phyloP scores from a whole-genome alignment of 2,888 invertebrate genomes.

The Graphium colonna region DNA sequence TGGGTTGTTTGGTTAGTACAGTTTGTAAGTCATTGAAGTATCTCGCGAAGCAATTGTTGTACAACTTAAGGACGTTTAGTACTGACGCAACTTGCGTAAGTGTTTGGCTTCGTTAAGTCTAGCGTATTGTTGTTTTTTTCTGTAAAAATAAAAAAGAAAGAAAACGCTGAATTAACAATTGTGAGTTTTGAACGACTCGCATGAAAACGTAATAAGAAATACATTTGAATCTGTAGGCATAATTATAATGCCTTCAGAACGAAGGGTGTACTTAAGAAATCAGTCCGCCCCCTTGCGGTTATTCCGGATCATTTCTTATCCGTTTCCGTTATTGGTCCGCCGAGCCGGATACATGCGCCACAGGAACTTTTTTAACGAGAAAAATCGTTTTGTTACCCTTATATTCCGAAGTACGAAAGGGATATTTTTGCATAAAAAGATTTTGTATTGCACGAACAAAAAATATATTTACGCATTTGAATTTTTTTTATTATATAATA shows the following conservation, averaged over 20 bases:
- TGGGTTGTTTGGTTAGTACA: conserved; percentile 17
- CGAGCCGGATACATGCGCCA: conserved; percentile 59
- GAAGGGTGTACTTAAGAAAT: conserved; percentile 25
- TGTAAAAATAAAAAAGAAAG: conserved; percentile 6
- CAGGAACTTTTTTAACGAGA: conserved; percentile 68
- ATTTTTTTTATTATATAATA: not conserved
- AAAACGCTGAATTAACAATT: conserved; percentile 5
- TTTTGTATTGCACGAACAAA: conserved; percentile 1
- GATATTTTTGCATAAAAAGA: conserved; percentile 6
- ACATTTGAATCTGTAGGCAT: conserved; percentile 17
- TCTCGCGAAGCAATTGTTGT: conserved; percentile 19
- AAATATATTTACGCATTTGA: not conserved
- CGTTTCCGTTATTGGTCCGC: conserved; percentile 62
- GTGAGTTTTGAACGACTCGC: not conserved
- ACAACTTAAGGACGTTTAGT: conserved; percentile 13
- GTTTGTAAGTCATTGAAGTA: conserved; percentile 21
- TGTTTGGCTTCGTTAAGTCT: conserved; percentile 15
- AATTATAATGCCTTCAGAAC: conserved; percentile 16
- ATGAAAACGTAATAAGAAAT: conserved; percentile 7
- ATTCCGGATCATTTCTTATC: conserved; percentile 52
- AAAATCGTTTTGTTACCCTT: conserved; percentile 37
- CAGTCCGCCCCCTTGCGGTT: conserved; percentile 30
- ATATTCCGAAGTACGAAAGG: conserved; percentile 9
- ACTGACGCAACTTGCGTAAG: conserved; percentile 13
- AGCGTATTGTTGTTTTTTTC: conserved; percentile 19